These are phyloP conservation scores for Danionella dracula DNA, from an alignment of 2,797 vertebrate genomes.

Conservation along the genomic window DNA sequence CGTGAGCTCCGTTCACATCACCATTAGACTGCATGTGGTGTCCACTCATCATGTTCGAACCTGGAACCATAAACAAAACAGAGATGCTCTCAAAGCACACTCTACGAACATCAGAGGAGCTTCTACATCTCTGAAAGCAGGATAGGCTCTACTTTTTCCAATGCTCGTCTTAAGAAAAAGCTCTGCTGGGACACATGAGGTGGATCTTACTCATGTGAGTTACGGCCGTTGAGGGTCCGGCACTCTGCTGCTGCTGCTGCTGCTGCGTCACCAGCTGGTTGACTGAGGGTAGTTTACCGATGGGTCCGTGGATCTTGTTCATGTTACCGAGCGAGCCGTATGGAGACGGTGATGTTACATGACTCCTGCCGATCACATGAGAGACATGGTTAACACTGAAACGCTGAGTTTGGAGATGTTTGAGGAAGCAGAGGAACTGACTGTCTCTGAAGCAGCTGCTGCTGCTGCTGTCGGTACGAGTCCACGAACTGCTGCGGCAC, in stretches of 20 bases:
- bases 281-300: constrained; percentile 82
- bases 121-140: no score
- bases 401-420: not conserved
- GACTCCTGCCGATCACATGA: constrained; percentile 64
- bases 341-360: constrained; percentile 73
- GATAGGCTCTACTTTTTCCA: no score
- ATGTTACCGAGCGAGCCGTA: constrained; percentile 86
- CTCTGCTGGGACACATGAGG: no score
- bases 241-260: constrained; percentile 78
- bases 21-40: constrained; percentile 86
- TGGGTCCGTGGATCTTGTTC: constrained; percentile 77
- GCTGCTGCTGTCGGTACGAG: constrained; percentile 94
- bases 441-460: constrained; percentile 92
- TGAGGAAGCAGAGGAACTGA: constrained; percentile 65
- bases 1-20: constrained; percentile 86
- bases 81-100: not conserved
- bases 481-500: constrained; percentile 93
- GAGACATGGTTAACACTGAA: not conserved
- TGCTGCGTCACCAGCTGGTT: constrained; percentile 90
- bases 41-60: constrained; percentile 80
- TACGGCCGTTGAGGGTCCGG: constrained; percentile 62
- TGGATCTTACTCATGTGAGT: constrained; percentile 81
- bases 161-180: no score
- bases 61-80: constrained; percentile 53
- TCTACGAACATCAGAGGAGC: no score